Percentiles rank a stretch among this genome's conserved stretches.
These are phyloP conservation scores for Tauraco hartlaubi DNA, from an alignment of 2,797 vertebrate species.

Conservation along the genomic window DNA sequence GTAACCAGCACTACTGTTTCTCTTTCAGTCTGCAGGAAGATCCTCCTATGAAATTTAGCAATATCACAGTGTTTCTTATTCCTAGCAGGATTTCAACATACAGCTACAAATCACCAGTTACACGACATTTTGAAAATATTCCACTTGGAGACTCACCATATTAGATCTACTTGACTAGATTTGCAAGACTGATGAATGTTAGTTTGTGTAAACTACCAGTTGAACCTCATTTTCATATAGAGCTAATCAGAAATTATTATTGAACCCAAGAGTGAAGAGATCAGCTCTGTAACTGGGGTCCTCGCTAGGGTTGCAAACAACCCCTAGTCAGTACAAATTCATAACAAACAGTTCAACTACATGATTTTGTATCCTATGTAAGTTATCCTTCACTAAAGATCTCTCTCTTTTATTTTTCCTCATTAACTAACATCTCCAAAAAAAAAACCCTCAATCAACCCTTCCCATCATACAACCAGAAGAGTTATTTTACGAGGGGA, in stretches of 20 bases:
- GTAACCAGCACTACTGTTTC: neutral
- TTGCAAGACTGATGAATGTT: constrained; percentile 7
- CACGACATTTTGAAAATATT: neutral
- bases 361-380: neutral
- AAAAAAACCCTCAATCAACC: neutral
- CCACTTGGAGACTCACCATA: neutral
- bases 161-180: constrained; percentile 2
- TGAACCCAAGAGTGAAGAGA: neutral
- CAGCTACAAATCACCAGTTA: neutral
- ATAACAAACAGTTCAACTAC: neutral
- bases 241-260: neutral
- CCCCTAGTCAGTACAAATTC: neutral
- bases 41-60: neutral
- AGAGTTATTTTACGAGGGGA: neutral
- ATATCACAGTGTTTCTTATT: neutral
- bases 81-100: neutral
- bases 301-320: neutral
- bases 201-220: neutral
- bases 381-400: neutral
- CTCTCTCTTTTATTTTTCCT: neutral
- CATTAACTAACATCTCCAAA: neutral
- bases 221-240: constrained; percentile 26
- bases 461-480: neutral
- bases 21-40: neutral
- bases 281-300: neutral